Evolutionary conservation across 2,888 invertebrate genomes (phyloP), one percentile per base, ranked within the genome.

Genomic region (Synergus itoensis): DNA sequence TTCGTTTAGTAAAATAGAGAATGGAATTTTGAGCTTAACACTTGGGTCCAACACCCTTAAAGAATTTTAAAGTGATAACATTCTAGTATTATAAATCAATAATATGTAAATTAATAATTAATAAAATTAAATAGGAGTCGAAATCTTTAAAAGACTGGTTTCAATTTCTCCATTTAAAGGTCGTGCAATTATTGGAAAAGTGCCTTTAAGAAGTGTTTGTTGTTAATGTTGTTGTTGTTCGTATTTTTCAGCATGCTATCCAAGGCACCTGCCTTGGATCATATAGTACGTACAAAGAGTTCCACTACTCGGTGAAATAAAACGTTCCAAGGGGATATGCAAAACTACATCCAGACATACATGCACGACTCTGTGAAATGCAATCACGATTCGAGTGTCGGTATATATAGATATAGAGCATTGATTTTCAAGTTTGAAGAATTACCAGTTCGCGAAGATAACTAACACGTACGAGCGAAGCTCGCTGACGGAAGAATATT

Each of bases 201-300:
- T 36, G 40, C 18, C 36, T 73, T 73, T 53, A 28, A 53, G 28
- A 73, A 53, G 73, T 73, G 73, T 73, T 36, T 36, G 48, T 36
- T 73, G 73, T 36, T 53, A 53, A 53, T 36, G 36, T 36, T 73
- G 53, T 73, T 69, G 53, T 73, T 48, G 53, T 53, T 73, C n/a
- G 53, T 73, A 73, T 21, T 69, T 73, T 73, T 18, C 73, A 53
- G 53, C 73, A 73, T 73, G 73, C 73, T 73, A 69, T 40, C 53
- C 73, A 73, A 73, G 53, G 73, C 53, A 36, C 16, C 28, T 36
- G 16, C n/a, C 48, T 48, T 69, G 69, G 48, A 53, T 16, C 48
- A 8, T 69, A 28, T 4, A 69, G 16, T n/a, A 41, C n/a, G 16
- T 69, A 48, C 11, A 53, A n/a, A n/a, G 21, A 62, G 18, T 62